Percentiles rank a stretch among this genome's conserved stretches.
phyloP scores from a whole-genome alignment of 2,888 invertebrate genomes.

The Drosophila buzzatii region DNA sequence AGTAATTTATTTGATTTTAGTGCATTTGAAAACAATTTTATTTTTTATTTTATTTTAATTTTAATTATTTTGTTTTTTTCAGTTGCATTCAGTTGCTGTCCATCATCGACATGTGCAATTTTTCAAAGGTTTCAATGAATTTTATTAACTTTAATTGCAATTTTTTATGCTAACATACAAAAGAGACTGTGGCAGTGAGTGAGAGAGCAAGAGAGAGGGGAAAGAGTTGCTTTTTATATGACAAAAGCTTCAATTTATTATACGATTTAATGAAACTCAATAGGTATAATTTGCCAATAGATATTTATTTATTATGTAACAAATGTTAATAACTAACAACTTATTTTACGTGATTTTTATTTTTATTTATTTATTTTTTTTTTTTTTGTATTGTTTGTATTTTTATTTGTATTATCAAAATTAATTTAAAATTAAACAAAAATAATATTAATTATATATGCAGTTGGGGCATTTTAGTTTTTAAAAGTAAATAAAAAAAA shows the following conservation, averaged over 20 bases:
- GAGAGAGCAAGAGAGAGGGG: background rate
- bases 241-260: background rate
- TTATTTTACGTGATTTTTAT: no score
- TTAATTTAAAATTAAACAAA: no score
- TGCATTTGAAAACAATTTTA: conserved; percentile 29
- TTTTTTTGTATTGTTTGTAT: no score
- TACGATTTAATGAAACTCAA: background rate
- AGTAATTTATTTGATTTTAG: conserved; percentile 38
- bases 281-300: background rate
- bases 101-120: conserved; percentile 4
- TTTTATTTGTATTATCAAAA: no score
- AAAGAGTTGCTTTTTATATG: background rate
- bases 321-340: no score
- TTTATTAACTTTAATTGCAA: conserved; percentile 44
- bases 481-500: no score
- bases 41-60: background rate
- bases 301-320: background rate
- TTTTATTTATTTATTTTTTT: no score
- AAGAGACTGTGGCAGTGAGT: background rate
- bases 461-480: no score
- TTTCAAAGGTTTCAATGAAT: conserved; percentile 44
- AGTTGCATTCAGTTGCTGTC: conserved; percentile 9
- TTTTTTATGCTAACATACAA: background rate
- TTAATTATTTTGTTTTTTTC: conserved; percentile 14
- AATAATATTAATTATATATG: no score